Conservation (phyloP, 1,140 invertebrate species). For the Sesamia nonagrioides region DNA sequence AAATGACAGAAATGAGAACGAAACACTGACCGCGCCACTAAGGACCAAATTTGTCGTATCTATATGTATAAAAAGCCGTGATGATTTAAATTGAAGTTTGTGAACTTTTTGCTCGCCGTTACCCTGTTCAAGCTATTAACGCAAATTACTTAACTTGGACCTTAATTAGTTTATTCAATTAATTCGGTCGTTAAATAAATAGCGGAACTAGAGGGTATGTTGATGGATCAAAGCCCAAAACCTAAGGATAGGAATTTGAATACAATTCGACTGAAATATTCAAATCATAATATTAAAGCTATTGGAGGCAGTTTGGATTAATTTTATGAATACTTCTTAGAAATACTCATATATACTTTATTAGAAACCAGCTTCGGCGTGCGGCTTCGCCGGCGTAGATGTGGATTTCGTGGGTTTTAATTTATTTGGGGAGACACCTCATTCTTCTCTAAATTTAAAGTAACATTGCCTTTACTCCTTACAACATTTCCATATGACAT, state of each 20-base stretch:
- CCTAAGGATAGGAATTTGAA: neutral
- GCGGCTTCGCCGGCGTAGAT: too few relatives aligned
- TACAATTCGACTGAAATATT: neutral
- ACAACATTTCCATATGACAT: too few relatives aligned
- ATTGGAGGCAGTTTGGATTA: too few relatives aligned
- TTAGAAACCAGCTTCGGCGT: too few relatives aligned
- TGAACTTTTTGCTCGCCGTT: slow-evolving; percentile 20
- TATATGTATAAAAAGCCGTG: neutral
- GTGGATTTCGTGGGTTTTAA: too few relatives aligned
- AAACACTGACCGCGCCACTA: neutral
- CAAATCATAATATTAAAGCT: neutral
- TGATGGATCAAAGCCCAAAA: neutral
- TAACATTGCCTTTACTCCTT: too few relatives aligned
- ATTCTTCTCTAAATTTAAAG: too few relatives aligned
- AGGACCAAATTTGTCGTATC: neutral
- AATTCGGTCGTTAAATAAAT: slow-evolving; percentile 20
- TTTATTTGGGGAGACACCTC: too few relatives aligned
- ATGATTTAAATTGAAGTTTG: neutral
- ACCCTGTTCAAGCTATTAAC: slow-evolving; percentile 20
- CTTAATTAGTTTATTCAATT: slow-evolving; percentile 43
- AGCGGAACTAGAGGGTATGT: neutral
- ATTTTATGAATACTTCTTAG: too few relatives aligned
- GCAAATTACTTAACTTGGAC: slow-evolving; percentile 37
- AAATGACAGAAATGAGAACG: neutral
- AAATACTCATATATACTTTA: too few relatives aligned